A percentile compares a stretch with the other conserved stretches of the same genome.
Evolutionary conservation across 2,113 vertebrate species (phyloP).

Genomic region (Aptenodytes patagonicus): DNA sequence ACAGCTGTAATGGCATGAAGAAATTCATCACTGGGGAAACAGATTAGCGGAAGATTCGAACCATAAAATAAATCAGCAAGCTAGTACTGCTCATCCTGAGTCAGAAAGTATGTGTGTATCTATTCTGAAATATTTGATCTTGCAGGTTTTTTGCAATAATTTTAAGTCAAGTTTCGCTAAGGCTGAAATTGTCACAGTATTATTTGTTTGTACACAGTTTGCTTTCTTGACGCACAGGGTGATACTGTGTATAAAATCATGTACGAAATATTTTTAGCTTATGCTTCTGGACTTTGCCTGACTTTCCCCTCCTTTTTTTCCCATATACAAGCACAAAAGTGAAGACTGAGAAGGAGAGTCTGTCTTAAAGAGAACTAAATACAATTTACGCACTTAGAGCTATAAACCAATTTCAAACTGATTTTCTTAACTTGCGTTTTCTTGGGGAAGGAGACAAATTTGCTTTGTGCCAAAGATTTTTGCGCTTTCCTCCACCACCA

Average conservation of each 20-base stretch:
- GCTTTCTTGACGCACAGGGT: neutral
- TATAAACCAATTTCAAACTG: neutral
- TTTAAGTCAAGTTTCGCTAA: neutral
- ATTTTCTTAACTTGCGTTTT: neutral
- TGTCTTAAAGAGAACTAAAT: neutral
- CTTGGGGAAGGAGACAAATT: neutral
- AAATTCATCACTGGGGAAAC: neutral
- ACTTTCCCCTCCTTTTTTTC: neutral
- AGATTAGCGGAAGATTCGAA: neutral
- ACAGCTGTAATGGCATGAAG: slow-evolving; percentile 5
- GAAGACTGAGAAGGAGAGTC: neutral
- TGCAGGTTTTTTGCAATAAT: neutral
- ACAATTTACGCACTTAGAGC: neutral
- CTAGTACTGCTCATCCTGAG: neutral
- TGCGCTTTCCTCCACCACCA: neutral
- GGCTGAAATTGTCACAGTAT: neutral
- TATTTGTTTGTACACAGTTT: neutral
- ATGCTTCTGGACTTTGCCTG: neutral
- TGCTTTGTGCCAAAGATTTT: neutral
- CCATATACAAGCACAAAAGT: neutral
- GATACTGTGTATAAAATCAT: neutral
- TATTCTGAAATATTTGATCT: neutral
- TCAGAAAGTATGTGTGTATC: neutral
- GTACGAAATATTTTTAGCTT: neutral
- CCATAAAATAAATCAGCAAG: neutral